Evolutionary conservation across 1,140 invertebrate species (phyloP).

Genomic region (Wasmannia auropunctata): DNA sequence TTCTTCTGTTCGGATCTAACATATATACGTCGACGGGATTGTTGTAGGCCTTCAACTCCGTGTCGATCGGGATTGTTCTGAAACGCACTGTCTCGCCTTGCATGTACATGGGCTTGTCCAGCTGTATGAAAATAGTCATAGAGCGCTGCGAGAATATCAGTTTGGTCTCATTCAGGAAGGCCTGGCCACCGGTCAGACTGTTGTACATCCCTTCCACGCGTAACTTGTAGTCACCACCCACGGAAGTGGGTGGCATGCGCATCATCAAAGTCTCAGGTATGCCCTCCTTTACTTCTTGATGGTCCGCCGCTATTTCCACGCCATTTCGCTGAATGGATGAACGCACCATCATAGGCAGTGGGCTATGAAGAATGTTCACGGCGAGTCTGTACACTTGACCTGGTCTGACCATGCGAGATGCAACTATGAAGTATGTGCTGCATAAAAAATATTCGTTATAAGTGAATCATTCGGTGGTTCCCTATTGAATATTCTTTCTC

Average conservation of each 20-base stretch:
- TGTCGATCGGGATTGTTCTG: constrained; percentile 95
- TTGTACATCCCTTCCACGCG: constrained; percentile 95
- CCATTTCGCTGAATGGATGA: constrained; percentile 94
- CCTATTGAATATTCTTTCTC: constrained; percentile 46
- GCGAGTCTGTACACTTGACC: constrained; percentile 94
- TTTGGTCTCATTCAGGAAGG: constrained; percentile 93
- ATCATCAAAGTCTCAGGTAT: constrained; percentile 94
- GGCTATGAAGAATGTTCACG: constrained; percentile 91
- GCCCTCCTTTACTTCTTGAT: constrained; percentile 91
- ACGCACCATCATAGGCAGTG: constrained; percentile 91
- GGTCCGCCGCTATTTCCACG: constrained; percentile 93
- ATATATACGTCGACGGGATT: constrained; percentile 96
- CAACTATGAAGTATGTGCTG: constrained; percentile 95
- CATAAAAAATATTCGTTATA: constrained; percentile 34
- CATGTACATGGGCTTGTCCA: constrained; percentile 98
- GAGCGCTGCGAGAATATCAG: constrained; percentile 94
- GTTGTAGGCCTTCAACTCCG: constrained; percentile 94
- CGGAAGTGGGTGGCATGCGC: constrained; percentile 93
- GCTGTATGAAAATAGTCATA: constrained; percentile 98
- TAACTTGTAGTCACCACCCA: constrained; percentile 93
- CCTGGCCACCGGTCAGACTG: constrained; percentile 92
- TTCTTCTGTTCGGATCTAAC: constrained; percentile 93
- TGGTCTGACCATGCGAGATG: constrained; percentile 93
- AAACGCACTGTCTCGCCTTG: constrained; percentile 96
- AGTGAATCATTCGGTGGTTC: too few species aligned